phyloP scores from a whole-genome alignment of 2,888 invertebrate genomes.

The Uropetala carovei region DNA sequence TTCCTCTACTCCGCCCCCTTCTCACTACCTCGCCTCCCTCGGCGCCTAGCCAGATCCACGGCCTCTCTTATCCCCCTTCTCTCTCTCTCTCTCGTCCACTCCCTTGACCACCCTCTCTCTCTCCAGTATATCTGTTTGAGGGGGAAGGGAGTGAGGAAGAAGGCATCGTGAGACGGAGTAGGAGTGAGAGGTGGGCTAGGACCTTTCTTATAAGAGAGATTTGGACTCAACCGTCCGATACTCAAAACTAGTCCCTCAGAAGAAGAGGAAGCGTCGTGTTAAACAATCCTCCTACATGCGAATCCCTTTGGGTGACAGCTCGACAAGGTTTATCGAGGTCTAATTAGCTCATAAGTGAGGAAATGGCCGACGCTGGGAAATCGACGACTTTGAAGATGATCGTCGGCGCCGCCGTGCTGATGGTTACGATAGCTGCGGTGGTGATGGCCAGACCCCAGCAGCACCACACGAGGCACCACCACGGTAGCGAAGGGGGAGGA shows the following conservation, averaged over 20 bases:
- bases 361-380: neutral
- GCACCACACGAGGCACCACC: neutral
- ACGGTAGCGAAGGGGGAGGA: neutral
- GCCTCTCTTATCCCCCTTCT: neutral
- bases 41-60: neutral
- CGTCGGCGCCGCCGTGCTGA: neutral
- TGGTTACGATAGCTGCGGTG: neutral
- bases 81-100: neutral
- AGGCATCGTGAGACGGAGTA: neutral
- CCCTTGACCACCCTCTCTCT: neutral
- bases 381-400: neutral
- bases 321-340: no score
- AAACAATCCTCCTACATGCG: neutral
- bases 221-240: neutral
- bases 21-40: neutral
- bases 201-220: constrained; percentile 28
- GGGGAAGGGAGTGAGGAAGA: neutral
- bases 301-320: neutral
- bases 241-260: neutral
- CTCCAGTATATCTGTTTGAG: neutral
- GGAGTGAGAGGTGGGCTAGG: neutral
- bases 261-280: neutral
- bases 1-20: neutral
- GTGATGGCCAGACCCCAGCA: neutral
- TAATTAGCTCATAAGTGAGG: neutral